Percentiles rank a stretch among this genome's conserved stretches.
phyloP scores from a whole-genome alignment of 35 echinoderm and acorn worm genomes.

The Heliocidaris erythrogramma region DNA sequence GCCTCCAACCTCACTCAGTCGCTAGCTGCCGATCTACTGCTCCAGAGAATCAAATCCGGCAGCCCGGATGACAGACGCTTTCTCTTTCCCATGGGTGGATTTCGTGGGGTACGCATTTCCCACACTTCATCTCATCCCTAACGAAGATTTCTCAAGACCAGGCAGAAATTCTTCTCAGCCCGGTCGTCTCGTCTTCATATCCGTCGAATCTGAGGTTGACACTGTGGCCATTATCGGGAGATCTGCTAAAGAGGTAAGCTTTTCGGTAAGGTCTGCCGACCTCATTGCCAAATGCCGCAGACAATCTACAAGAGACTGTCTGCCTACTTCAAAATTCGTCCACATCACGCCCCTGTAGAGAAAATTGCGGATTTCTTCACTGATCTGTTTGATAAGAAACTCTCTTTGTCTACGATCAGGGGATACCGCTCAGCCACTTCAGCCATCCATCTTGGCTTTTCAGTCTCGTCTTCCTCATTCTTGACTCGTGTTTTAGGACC shows the following conservation, averaged over 20 bases:
- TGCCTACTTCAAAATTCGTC: not conserved
- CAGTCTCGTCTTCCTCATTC: not conserved
- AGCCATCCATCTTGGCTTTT: conserved; percentile 1
- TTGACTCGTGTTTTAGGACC: not conserved
- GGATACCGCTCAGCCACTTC: conserved; percentile 34
- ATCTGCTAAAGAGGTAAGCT: too few species aligned
- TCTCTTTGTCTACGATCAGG: not conserved
- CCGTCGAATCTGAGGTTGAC: too few species aligned
- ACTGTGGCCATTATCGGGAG: too few species aligned
- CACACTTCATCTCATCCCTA: too few species aligned
- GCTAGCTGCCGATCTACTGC: conserved; percentile 57
- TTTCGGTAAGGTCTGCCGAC: not conserved
- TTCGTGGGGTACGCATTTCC: conserved; percentile 50
- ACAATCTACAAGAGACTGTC: too few species aligned
- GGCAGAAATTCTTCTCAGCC: too few species aligned
- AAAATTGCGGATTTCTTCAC: not conserved
- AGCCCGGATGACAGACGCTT: conserved; percentile 54
- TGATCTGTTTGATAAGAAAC: not conserved
- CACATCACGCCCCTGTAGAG: too few species aligned
- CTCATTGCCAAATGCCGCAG: not conserved
- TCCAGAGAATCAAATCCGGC: conserved; percentile 22
- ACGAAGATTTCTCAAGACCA: too few species aligned
- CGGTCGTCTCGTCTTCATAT: too few species aligned
- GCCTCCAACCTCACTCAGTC: conserved; percentile 35
- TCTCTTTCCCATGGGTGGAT: conserved; percentile 61